Evolutionary conservation across 2,113 vertebrate genomes (phyloP).

Genomic region (Gymnarchus niloticus): DNA sequence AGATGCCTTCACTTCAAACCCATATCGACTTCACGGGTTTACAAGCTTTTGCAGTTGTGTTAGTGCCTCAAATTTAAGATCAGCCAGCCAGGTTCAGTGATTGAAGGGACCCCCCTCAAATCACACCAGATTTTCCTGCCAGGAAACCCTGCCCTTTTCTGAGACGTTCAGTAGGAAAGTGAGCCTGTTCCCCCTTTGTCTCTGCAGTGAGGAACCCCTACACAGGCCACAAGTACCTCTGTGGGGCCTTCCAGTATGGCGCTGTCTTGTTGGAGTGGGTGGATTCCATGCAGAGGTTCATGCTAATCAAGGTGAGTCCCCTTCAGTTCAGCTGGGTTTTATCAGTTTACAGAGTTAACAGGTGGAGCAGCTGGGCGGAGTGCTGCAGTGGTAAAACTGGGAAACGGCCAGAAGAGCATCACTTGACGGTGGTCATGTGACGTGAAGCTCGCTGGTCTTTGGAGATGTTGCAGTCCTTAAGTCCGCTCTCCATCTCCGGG

Average conservation of each 20-base stretch:
- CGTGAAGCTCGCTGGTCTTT: neutral
- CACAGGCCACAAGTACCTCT: slow-evolving; percentile 92
- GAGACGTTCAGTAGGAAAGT: neutral
- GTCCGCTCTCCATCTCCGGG: neutral
- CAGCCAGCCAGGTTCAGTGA: neutral
- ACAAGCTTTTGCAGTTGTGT: too few species aligned
- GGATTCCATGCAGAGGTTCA: slow-evolving; percentile 97
- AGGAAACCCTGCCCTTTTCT: neutral
- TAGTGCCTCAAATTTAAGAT: neutral
- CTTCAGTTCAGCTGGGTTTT: too few species aligned
- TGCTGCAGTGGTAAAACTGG: too few species aligned
- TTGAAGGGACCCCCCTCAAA: neutral
- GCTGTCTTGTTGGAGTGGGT: slow-evolving; percentile 95
- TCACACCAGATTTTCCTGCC: neutral
- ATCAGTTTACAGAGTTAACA: too few species aligned
- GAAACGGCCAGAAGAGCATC: too few species aligned
- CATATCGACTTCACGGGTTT: too few species aligned
- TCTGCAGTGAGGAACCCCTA: slow-evolving; percentile 89
- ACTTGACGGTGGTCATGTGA: neutral
- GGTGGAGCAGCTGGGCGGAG: too few species aligned
- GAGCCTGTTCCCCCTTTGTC: slow-evolving; percentile 31
- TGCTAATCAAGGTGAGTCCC: slow-evolving; percentile 90
- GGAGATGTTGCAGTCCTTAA: neutral
- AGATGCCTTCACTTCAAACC: too few species aligned
- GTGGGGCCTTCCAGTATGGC: slow-evolving; percentile 92